A percentile compares a stretch with the other conserved stretches of the same genome.
These are phyloP conservation scores for Pelodytes ibericus DNA, from an alignment of 2,797 vertebrate species.

Conservation along the genomic window DNA sequence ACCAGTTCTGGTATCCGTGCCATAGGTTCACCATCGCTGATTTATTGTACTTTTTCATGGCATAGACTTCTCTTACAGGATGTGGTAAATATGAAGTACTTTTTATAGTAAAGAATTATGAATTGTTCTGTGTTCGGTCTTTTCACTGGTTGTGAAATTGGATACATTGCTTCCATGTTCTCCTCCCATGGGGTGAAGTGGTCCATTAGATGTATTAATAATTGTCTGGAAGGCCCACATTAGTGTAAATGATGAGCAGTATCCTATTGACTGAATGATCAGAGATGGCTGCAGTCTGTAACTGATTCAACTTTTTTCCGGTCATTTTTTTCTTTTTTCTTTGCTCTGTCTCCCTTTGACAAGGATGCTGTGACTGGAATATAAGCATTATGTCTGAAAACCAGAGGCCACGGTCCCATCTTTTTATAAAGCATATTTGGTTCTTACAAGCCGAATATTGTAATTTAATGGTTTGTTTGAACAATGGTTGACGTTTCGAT, in stretches of 20 bases:
- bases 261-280: conserved; percentile 20
- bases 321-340: conserved; percentile 24
- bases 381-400: background rate
- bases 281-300: conserved; percentile 15
- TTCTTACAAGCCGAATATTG: no score
- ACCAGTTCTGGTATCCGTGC: no score
- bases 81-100: conserved; percentile 16
- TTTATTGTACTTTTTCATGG: no score
- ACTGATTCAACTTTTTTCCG: conserved; percentile 56
- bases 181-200: conserved; percentile 20
- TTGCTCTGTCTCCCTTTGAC: conserved; percentile 17
- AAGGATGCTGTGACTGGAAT: background rate
- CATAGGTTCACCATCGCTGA: no score
- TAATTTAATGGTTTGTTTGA: no score
- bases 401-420: background rate
- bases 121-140: conserved; percentile 25
- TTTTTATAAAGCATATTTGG: background rate
- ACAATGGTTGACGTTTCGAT: no score
- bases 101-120: background rate
- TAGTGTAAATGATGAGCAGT: conserved; percentile 46
- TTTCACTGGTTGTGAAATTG: conserved; percentile 38
- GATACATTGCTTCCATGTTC: conserved; percentile 33
- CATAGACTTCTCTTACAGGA: no score
- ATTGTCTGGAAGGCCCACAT: conserved; percentile 36
- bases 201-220: conserved; percentile 41